A percentile compares a stretch with the other conserved stretches of the same genome.
Evolutionary conservation across 2,113 vertebrate species (phyloP).

Genomic region (Rhizomys pruinosus): DNA sequence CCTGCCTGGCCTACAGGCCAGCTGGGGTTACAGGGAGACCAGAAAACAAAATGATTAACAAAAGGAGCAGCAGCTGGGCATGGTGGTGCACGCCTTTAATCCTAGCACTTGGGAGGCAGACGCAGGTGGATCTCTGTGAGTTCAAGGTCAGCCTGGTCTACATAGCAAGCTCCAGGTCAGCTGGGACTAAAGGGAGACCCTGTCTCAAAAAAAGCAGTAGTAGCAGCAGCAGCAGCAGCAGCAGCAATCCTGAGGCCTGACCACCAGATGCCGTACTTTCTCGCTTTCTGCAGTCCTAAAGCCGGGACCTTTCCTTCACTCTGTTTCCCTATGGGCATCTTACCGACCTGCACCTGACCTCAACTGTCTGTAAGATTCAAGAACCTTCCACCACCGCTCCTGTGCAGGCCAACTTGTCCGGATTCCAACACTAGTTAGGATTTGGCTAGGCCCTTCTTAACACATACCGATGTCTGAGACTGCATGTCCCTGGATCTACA

Average conservation of each 20-base stretch:
- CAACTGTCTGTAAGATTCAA: conserved; percentile 42
- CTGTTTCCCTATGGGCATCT: neutral
- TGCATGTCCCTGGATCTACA: neutral
- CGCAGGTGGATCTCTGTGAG: too few relatives aligned
- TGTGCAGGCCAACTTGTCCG: neutral
- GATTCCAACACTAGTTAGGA: neutral
- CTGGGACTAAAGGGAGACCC: too few relatives aligned
- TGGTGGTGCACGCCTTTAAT: too few relatives aligned
- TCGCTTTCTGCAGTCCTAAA: neutral
- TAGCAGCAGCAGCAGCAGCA: too few relatives aligned
- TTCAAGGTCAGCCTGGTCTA: too few relatives aligned
- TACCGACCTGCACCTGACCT: neutral
- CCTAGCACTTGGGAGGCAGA: too few relatives aligned
- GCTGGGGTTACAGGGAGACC: too few relatives aligned
- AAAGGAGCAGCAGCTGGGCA: too few relatives aligned
- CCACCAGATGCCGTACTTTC: conserved; percentile 46
- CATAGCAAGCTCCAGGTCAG: too few relatives aligned
- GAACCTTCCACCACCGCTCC: conserved; percentile 32
- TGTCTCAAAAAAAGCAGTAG: too few relatives aligned
- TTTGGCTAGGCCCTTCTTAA: neutral
- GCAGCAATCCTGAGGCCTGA: neutral
- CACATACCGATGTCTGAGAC: neutral
- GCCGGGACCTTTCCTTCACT: neutral
- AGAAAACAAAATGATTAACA: neutral
- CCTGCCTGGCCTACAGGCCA: neutral